Base-by-base conservation (phyloP, 2,888 invertebrate genomes). In the Drosophila prolongata region DNA sequence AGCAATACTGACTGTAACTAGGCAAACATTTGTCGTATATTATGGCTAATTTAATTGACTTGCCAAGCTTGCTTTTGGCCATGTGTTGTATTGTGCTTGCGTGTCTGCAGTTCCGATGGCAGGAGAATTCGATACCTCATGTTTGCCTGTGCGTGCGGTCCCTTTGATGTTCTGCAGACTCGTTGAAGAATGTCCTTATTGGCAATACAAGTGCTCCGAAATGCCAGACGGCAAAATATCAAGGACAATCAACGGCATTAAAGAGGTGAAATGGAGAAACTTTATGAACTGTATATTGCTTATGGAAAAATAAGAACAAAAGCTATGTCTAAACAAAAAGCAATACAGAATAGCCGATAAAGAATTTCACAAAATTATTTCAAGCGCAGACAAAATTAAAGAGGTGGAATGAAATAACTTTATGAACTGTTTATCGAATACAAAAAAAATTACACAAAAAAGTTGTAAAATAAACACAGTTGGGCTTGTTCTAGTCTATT, bases 21-120 rank as follows among this genome's bases (percentile, higher is more conserved):
- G 52, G 37, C 61, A 79, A 65, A 59, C 57, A 69, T 54, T 77
- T 62, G 46, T 30, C 62, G 46, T 65, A 77, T 62, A 67, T 74
- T 43, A 53, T 44, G 71, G 46, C 59, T 67, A 67, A 75, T 65
- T 75, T 67, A 80, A 83, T 75, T 77, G 80, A 60, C 59, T 40
- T 38, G 24, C 38, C 27, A 35, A 42, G 27, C 30, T 60, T 57
- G 54, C 47, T 54, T 42, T 43, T 61, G 64, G 44, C 46, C 37
- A 37, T 53, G 37, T 44, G 46, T 53, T 42, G 19, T 14, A 34
- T 43, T 73, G 54, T 50, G 58, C 16, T 54, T 30, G 50, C 42
- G 24, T 57, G 52, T 58, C 24, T 38, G 8, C 54, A 76, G 58
- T 49, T 58, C 44, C 54, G 62, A 13, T 6, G 30, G 46, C 6